These are phyloP conservation scores for Protophormia terraenovae DNA, from an alignment of 2,888 invertebrate genomes.

Conservation along the genomic window DNA sequence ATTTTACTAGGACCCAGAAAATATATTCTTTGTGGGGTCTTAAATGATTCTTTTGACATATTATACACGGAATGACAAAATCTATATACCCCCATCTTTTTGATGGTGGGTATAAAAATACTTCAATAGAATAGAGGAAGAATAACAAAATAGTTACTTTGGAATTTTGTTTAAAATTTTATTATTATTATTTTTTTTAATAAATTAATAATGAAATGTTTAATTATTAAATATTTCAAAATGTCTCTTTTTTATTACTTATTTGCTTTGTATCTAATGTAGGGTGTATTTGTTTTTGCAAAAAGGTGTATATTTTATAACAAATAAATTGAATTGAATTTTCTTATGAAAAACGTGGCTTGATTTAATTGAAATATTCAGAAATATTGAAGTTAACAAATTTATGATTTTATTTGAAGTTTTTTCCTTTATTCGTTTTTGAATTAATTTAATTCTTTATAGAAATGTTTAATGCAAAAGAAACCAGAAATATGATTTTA, in stretches of 20 bases:
- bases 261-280: background rate
- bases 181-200: too few species aligned
- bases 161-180: background rate
- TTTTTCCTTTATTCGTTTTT: background rate
- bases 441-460: background rate
- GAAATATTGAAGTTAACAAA: conserved; percentile 40
- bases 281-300: background rate
- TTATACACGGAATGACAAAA: too few species aligned
- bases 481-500: background rate
- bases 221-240: background rate
- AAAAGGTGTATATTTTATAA: background rate
- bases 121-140: too few species aligned
- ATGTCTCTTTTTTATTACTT: background rate
- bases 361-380: conserved; percentile 60
- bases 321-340: conserved; percentile 44
- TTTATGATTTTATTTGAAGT: conserved; percentile 37
- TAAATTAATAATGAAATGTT: background rate
- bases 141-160: too few species aligned
- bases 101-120: too few species aligned
- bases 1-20: too few species aligned
- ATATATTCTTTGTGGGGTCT: too few species aligned
- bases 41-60: too few species aligned
- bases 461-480: background rate
- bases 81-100: too few species aligned
- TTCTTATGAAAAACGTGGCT: conserved; percentile 58